phyloP scores from a whole-genome alignment of 2,113 vertebrate genomes.

The Oryzias celebensis region DNA sequence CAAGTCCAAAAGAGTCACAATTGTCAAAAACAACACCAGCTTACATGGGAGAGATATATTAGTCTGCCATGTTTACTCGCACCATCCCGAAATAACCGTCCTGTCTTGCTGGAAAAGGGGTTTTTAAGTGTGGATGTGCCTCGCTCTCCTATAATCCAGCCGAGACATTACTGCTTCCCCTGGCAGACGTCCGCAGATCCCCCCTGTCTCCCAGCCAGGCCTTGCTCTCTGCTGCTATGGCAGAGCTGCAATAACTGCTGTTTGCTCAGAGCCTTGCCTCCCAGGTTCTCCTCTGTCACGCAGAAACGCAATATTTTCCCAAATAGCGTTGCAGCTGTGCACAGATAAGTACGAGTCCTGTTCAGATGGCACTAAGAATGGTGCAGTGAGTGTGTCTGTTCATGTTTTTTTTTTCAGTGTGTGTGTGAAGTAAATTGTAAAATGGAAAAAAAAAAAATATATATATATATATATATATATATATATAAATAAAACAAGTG shows the following conservation, averaged over 20 bases:
- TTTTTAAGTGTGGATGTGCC: slow-evolving; percentile 76
- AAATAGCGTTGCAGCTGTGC: slow-evolving; percentile 74
- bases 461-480: too few relatives aligned
- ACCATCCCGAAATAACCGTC: slow-evolving; percentile 75
- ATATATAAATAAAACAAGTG: background rate
- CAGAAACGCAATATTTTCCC: slow-evolving; percentile 76
- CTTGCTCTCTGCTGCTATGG: slow-evolving; percentile 66
- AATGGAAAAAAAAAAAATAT: background rate
- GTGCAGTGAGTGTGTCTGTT: slow-evolving; percentile 25
- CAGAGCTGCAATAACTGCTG: slow-evolving; percentile 72
- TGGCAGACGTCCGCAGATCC: slow-evolving; percentile 77
- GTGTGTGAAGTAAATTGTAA: slow-evolving; percentile 13
- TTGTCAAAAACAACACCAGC: slow-evolving; percentile 53
- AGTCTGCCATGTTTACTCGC: slow-evolving; percentile 64
- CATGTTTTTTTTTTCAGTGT: slow-evolving; percentile 6
- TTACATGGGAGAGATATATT: slow-evolving; percentile 54
- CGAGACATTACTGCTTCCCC: slow-evolving; percentile 77
- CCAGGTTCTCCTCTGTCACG: slow-evolving; percentile 73
- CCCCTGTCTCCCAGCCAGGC: slow-evolving; percentile 64
- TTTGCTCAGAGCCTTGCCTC: slow-evolving; percentile 77
- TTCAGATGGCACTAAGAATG: slow-evolving; percentile 57
- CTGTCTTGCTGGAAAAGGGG: slow-evolving; percentile 73
- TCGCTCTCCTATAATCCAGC: slow-evolving; percentile 75
- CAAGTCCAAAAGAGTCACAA: slow-evolving; percentile 45
- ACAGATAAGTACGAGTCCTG: slow-evolving; percentile 67